A percentile compares a stretch with the other conserved stretches of the same genome.
Conservation (phyloP, 2,888 invertebrate species). For the Cosmia trapezina region DNA sequence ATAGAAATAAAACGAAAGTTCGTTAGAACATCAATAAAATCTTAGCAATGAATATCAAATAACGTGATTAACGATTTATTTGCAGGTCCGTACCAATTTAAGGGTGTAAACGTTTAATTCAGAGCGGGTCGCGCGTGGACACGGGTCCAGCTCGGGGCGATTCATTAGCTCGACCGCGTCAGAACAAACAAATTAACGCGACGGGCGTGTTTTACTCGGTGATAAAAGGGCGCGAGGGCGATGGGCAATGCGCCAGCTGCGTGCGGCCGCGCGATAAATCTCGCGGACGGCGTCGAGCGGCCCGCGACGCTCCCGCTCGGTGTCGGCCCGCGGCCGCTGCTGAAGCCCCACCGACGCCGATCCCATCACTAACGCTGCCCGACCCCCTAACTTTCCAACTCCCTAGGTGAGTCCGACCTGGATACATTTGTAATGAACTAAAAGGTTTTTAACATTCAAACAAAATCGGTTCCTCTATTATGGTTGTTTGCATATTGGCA, state of each 20-base stretch:
- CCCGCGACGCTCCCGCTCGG: conserved; percentile 52
- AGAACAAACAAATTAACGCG: conserved; percentile 90
- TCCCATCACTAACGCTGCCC: conserved; percentile 40
- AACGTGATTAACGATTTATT: conserved; percentile 87
- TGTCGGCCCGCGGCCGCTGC: conserved; percentile 44
- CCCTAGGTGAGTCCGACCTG: conserved; percentile 49
- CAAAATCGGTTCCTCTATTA: conserved; percentile 4
- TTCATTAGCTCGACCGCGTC: conserved; percentile 89
- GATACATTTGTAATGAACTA: conserved; percentile 56
- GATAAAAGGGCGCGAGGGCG: conserved; percentile 88
- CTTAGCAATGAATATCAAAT: conserved; percentile 72
- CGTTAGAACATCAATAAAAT: conserved; percentile 65
- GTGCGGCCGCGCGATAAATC: conserved; percentile 85
- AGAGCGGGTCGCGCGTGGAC: conserved; percentile 81
- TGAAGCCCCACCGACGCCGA: conserved; percentile 43
- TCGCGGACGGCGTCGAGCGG: conserved; percentile 70
- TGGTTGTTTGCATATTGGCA: conserved; percentile 21
- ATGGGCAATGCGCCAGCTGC: conserved; percentile 85
- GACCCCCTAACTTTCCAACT: conserved; percentile 47
- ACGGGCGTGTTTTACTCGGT: conserved; percentile 87
- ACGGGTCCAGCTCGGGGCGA: conserved; percentile 87
- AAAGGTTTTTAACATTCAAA: conserved; percentile 35
- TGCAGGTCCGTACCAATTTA: conserved; percentile 82
- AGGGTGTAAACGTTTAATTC: conserved; percentile 87
- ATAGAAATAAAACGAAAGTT: conserved; percentile 21